These are phyloP conservation scores for Hartigia nigra DNA, from an alignment of 2,888 invertebrate genomes.

Conservation along the genomic window DNA sequence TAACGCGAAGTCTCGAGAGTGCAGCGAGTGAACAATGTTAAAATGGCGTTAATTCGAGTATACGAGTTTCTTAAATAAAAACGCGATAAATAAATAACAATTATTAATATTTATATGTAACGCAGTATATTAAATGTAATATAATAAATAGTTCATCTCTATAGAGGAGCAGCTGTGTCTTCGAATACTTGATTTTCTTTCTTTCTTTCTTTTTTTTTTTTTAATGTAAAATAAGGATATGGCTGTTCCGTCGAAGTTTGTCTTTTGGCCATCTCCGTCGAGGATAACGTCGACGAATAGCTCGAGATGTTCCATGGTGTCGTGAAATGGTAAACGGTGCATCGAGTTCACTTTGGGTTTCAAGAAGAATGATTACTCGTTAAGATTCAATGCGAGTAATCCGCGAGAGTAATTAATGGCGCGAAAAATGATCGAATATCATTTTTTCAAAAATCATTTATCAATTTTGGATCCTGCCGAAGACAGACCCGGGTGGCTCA, in stretches of 20 bases:
- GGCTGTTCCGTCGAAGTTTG: neutral
- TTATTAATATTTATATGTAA: neutral
- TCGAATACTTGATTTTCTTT: neutral
- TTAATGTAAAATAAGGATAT: neutral
- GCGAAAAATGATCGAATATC: neutral
- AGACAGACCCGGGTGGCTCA: conserved; percentile 23
- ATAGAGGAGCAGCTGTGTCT: neutral
- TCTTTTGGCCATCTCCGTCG: neutral
- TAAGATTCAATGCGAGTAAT: neutral
- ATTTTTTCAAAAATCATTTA: neutral
- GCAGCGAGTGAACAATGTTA: neutral
- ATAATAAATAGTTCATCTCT: neutral
- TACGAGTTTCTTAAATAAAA: neutral
- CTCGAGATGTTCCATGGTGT: neutral
- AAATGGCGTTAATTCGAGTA: neutral
- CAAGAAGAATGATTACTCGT: neutral
- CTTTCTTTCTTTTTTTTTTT: no score
- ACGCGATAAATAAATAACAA: neutral
- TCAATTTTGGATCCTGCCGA: neutral
- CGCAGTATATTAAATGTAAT: neutral
- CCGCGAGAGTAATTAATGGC: neutral
- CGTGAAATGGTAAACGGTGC: neutral
- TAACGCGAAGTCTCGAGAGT: neutral
- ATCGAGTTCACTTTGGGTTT: neutral
- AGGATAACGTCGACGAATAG: neutral